A percentile compares a stretch with the other conserved stretches of the same genome.
Evolutionary conservation across 2,888 invertebrate species (phyloP).

Genomic region (Spodoptera exigua): DNA sequence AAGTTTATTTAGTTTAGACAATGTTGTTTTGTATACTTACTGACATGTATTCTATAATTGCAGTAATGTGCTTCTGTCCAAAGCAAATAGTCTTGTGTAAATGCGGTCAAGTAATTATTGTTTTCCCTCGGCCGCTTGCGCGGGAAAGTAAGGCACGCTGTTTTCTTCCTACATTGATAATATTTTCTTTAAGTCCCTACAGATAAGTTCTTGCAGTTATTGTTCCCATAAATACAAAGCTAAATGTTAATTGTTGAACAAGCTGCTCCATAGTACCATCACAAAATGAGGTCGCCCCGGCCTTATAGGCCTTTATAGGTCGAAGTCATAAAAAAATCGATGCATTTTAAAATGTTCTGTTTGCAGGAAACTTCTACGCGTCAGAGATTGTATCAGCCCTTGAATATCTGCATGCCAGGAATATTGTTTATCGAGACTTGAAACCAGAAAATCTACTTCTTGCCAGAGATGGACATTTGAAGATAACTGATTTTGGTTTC

Average conservation of each 20-base stretch:
- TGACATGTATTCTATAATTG: not conserved
- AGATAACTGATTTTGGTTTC: constrained; percentile 99
- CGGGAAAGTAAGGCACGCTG: constrained; percentile 19
- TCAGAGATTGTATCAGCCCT: constrained; percentile 98
- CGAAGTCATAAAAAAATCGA: constrained; percentile 36
- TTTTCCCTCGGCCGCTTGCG: constrained; percentile 28
- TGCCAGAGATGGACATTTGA: constrained; percentile 97
- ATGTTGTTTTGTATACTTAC: not conserved
- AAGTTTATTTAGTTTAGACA: not conserved
- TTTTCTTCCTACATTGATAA: constrained; percentile 13
- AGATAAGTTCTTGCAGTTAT: constrained; percentile 6
- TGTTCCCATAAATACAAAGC: constrained; percentile 7
- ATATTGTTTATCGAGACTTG: constrained; percentile 96
- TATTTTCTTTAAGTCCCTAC: constrained; percentile 2
- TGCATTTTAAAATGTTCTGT: constrained; percentile 42
- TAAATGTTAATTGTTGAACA: constrained; percentile 6
- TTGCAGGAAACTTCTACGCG: constrained; percentile 95
- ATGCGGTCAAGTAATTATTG: constrained; percentile 31
- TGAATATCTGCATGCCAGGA: constrained; percentile 97
- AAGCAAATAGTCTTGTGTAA: constrained; percentile 20
- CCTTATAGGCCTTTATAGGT: constrained; percentile 31
- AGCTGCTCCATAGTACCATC: constrained; percentile 3
- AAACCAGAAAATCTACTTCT: constrained; percentile 98
- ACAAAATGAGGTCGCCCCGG: constrained; percentile 28
- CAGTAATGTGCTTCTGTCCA: constrained; percentile 5